phyloP scores from a whole-genome alignment of 2,797 vertebrate genomes.

The Chanos chanos region DNA sequence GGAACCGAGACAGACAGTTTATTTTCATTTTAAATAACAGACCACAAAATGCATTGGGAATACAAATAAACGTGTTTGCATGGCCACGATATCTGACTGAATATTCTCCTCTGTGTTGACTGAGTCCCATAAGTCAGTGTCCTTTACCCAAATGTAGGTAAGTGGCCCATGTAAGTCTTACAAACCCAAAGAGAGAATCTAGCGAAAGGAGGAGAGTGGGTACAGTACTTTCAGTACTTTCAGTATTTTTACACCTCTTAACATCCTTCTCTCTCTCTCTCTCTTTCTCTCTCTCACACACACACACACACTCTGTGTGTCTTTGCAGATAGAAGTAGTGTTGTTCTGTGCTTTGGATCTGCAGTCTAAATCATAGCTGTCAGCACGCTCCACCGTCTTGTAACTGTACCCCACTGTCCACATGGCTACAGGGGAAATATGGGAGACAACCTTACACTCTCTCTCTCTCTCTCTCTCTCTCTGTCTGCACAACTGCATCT shows the following conservation, averaged over 20 bases:
- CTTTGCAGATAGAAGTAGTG: not conserved
- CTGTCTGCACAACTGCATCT: conserved; percentile 76
- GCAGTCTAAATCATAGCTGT: conserved; percentile 62
- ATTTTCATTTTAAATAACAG: too few relatives aligned
- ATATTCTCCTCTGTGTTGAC: too few relatives aligned
- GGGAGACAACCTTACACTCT: conserved; percentile 26
- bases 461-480: conserved; percentile 51
- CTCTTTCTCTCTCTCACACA: conserved; percentile 2
- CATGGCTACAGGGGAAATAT: conserved; percentile 35
- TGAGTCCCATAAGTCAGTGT: too few relatives aligned
- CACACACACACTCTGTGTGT: conserved; percentile 12
- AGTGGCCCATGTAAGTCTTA: too few relatives aligned
- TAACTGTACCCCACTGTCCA: conserved; percentile 54
- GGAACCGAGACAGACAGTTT: too few relatives aligned
- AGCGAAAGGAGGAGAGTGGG: too few relatives aligned
- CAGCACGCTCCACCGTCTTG: conserved; percentile 54
- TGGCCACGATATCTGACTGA: too few relatives aligned
- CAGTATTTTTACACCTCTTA: conserved; percentile 21
- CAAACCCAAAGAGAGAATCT: too few relatives aligned
- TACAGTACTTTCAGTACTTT: too few relatives aligned
- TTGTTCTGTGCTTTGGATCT: conserved; percentile 49
- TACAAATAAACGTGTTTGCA: too few relatives aligned
- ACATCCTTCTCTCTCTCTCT: not conserved
- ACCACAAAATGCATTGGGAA: too few relatives aligned
- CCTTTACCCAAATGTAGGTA: too few relatives aligned